Evolutionary conservation across 2,113 vertebrate genomes (phyloP).

Genomic region (Passerina amoena): DNA sequence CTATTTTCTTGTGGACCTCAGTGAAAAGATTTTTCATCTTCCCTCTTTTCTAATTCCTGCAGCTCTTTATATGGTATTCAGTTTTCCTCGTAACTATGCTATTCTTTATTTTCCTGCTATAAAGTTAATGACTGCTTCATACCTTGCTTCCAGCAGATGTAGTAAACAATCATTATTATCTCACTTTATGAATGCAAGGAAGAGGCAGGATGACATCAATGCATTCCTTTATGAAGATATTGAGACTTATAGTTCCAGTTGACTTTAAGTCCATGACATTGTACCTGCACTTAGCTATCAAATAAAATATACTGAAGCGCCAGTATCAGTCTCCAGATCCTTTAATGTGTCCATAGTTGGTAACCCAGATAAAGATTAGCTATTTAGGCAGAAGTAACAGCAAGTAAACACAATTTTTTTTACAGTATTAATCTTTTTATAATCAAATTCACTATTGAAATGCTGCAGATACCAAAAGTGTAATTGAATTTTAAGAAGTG

Average conservation of each 20-base stretch:
- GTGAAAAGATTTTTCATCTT: background rate
- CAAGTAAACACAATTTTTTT: background rate
- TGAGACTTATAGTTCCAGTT: background rate
- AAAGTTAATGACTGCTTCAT: background rate
- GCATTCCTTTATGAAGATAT: background rate
- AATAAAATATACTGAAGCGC: background rate
- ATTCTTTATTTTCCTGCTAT: background rate
- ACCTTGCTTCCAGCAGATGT: background rate
- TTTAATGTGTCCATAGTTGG: background rate
- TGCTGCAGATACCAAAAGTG: background rate
- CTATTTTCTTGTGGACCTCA: background rate
- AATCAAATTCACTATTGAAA: background rate
- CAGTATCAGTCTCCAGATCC: background rate
- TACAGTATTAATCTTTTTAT: background rate
- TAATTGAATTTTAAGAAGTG: background rate
- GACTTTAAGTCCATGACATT: background rate
- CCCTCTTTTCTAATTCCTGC: background rate
- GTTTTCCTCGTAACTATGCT: background rate
- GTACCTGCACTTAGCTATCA: background rate
- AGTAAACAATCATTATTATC: background rate
- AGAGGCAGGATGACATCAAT: background rate
- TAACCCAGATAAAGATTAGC: background rate
- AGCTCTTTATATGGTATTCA: background rate
- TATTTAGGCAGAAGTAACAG: background rate
- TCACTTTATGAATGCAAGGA: background rate